These are phyloP conservation scores for Nasonia oneida DNA, from an alignment of 2,888 invertebrate species.

Conservation along the genomic window DNA sequence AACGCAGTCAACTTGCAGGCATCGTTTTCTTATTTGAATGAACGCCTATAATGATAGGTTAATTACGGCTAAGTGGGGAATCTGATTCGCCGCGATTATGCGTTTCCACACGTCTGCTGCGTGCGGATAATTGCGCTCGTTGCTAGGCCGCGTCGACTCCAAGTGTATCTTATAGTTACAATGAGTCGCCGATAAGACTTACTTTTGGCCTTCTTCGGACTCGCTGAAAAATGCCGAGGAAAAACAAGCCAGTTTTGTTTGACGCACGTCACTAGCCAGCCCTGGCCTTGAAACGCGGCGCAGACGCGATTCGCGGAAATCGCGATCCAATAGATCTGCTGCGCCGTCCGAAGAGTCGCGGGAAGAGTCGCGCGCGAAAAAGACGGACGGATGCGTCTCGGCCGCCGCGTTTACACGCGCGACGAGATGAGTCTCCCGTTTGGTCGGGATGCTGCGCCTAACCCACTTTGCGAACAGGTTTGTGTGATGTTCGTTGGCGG, in stretches of 20 bases:
- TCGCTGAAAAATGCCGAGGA: too few relatives aligned
- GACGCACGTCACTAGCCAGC: too few relatives aligned
- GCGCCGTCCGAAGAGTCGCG: too few relatives aligned
- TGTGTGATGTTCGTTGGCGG: conserved; percentile 57
- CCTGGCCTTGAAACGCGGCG: conserved; percentile 1
- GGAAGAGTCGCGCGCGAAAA: not conserved
- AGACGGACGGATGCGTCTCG: not conserved
- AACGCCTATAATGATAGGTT: conserved; percentile 30
- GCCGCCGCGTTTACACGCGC: not conserved
- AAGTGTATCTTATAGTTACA: too few relatives aligned
- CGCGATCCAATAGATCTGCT: not conserved
- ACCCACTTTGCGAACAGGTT: conserved; percentile 78
- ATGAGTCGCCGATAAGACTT: too few relatives aligned
- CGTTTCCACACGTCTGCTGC: conserved; percentile 18
- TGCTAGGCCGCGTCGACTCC: too few relatives aligned
- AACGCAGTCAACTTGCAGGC: conserved; percentile 17
- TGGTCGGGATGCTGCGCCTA: conserved; percentile 63
- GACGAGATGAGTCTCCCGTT: conserved; percentile 39
- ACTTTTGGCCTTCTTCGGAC: too few relatives aligned
- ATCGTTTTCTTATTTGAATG: conserved; percentile 49
- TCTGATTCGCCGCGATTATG: conserved; percentile 2
- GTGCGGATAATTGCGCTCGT: conserved; percentile 36
- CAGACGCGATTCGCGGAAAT: conserved; percentile 47
- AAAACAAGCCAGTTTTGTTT: too few relatives aligned
- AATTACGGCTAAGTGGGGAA: conserved; percentile 27